Percentiles rank a stretch among this genome's conserved stretches.
Evolutionary conservation across 2,888 invertebrate species (phyloP).

Genomic region (Molanna angustata): DNA sequence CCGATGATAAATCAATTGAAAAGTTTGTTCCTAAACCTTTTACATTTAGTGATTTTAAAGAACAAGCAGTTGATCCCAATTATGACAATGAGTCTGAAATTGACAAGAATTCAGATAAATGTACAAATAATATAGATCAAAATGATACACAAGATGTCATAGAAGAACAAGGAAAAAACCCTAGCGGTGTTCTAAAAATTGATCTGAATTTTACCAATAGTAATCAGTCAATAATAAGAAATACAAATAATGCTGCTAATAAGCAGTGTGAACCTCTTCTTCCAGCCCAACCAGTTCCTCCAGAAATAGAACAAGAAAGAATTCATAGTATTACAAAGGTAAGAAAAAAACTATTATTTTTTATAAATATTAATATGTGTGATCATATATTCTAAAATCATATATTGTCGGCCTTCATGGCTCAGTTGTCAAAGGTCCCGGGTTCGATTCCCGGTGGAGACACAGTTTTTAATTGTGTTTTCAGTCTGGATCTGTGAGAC

Average conservation of each 20-base stretch:
- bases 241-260: constrained; percentile 45
- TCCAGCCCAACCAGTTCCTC: constrained; percentile 70
- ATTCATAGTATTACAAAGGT: constrained; percentile 80
- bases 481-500: no score
- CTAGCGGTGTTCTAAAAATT: constrained; percentile 7
- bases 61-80: constrained; percentile 40
- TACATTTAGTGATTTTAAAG: constrained; percentile 58
- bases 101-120: constrained; percentile 33
- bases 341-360: constrained; percentile 33
- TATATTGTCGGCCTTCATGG: no score
- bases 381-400: no score
- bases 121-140: constrained; percentile 28
- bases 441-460: no score
- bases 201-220: constrained; percentile 17
- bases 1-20: constrained; percentile 45
- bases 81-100: constrained; percentile 31
- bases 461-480: no score
- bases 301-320: constrained; percentile 81
- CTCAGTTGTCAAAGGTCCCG: no score
- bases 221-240: neutral
- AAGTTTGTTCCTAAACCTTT: constrained; percentile 45
- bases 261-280: constrained; percentile 51
- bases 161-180: neutral
- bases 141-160: constrained; percentile 10
- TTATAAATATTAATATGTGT: no score